Percentiles rank a stretch among this genome's conserved stretches.
These are phyloP conservation scores for Brachionus rotundiformis DNA, from an alignment of 1,140 invertebrate genomes.

Conservation along the genomic window DNA sequence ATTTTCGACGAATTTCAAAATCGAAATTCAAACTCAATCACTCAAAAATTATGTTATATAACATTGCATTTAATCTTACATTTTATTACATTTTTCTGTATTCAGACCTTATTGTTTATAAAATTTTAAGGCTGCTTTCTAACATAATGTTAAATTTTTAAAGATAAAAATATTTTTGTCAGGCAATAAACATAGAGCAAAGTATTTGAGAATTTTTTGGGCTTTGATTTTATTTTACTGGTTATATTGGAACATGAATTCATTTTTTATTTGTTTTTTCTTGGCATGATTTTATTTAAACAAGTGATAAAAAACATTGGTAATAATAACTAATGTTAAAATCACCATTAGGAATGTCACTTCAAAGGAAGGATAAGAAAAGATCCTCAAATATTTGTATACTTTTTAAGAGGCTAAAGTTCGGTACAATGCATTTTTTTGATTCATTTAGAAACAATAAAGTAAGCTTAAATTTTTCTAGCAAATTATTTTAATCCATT, in stretches of 20 bases:
- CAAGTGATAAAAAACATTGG: too few relatives aligned
- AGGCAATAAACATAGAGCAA: neutral
- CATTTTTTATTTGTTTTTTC: neutral
- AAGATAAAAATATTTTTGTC: neutral
- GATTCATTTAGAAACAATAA: too few relatives aligned
- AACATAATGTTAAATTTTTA: neutral
- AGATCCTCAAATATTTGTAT: too few relatives aligned
- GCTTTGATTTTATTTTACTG: neutral
- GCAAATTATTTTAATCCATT: neutral
- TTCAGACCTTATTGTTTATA: constrained; percentile 9
- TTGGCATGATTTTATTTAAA: too few relatives aligned
- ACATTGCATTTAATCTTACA: neutral
- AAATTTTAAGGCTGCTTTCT: neutral
- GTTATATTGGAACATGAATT: neutral
- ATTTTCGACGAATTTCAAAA: neutral
- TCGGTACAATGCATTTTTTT: too few relatives aligned
- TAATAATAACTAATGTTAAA: too few relatives aligned
- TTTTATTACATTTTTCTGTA: constrained; percentile 5
- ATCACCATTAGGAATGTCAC: too few relatives aligned
- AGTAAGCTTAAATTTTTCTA: too few relatives aligned
- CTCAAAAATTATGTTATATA: neutral
- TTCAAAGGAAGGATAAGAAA: too few relatives aligned
- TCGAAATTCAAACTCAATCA: neutral
- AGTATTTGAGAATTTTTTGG: neutral
- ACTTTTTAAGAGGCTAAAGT: neutral